phyloP scores from a whole-genome alignment of 2,888 invertebrate genomes.

The Rhagonycha lutea region DNA sequence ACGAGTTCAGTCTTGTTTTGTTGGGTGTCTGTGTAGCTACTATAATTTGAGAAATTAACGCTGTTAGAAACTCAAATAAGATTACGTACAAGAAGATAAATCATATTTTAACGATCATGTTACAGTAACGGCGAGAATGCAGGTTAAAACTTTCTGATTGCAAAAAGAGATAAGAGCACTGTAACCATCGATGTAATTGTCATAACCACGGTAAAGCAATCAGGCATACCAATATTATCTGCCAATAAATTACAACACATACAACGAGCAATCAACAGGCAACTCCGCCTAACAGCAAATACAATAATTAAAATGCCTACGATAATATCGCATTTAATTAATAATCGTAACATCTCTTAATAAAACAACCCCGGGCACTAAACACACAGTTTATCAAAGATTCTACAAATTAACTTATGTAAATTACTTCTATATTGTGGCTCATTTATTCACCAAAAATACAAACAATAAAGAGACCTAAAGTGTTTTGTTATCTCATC shows the following conservation, averaged over 20 bases:
- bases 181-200: constrained; percentile 14
- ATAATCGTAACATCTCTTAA: constrained; percentile 10
- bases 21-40: neutral
- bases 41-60: neutral
- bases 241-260: constrained; percentile 18
- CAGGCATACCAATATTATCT: constrained; percentile 22
- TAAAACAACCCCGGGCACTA: constrained; percentile 2
- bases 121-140: neutral
- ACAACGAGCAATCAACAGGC: constrained; percentile 26
- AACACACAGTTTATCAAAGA: neutral
- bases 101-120: neutral
- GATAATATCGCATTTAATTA: constrained; percentile 18
- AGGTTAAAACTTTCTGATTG: neutral
- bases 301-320: constrained; percentile 17
- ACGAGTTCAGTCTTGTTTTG: neutral
- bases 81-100: neutral
- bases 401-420: constrained; percentile 3
- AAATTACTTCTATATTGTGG: neutral
- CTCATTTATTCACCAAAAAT: constrained; percentile 8
- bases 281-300: constrained; percentile 20
- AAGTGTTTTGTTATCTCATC: neutral
- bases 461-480: neutral
- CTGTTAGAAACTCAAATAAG: neutral
- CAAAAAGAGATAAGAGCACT: neutral
- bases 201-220: constrained; percentile 20